phyloP scores from a whole-genome alignment of 2,113 vertebrate species.

The Cettia cetti region DNA sequence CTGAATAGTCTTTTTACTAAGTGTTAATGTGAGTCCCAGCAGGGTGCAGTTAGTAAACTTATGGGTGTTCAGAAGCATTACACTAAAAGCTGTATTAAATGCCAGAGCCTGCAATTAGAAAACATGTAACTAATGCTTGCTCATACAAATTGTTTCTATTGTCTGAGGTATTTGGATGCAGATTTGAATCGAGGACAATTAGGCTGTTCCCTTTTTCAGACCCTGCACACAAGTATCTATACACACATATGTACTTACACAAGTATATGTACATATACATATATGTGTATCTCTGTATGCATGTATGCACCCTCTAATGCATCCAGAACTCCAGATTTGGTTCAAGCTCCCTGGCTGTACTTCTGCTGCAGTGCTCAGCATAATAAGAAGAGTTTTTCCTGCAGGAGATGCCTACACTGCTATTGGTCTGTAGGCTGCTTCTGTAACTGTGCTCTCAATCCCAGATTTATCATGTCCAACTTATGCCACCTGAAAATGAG shows the following conservation, averaged over 20 bases:
- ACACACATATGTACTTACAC: background rate
- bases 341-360: background rate
- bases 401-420: background rate
- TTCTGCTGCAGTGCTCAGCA: background rate
- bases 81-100: conserved; percentile 2
- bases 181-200: background rate
- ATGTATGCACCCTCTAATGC: background rate
- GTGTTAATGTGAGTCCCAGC: conserved; percentile 52
- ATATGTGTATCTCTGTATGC: background rate
- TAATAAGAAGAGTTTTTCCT: background rate
- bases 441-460: background rate
- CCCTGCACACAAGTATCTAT: background rate
- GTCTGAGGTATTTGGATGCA: background rate
- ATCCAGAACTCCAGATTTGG: background rate
- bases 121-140: background rate
- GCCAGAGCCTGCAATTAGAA: background rate
- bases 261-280: too few relatives aligned
- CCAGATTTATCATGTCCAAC: background rate
- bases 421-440: background rate
- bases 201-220: background rate
- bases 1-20: conserved; percentile 48
- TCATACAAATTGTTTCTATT: background rate
- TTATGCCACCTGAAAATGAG: background rate
- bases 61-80: conserved; percentile 32
- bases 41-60: conserved; percentile 50